Evolutionary conservation across 2,113 vertebrate genomes (phyloP), one percentile per base, ranked within the genome.

Genomic region (Geothlypis trichas): DNA sequence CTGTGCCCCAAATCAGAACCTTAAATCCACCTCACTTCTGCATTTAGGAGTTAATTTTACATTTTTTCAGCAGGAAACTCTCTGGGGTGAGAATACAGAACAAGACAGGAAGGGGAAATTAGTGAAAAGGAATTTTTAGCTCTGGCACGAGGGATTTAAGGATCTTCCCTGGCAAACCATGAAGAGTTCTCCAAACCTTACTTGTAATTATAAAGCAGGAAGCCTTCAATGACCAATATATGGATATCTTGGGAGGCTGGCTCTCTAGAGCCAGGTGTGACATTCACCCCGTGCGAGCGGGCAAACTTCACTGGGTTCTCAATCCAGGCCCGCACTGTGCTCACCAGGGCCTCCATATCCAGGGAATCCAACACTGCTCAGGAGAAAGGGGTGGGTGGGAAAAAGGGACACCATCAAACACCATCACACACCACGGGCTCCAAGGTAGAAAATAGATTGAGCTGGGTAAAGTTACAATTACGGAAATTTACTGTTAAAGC

Each of bases 261-360:
- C 39, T 84, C 78, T 30, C 96, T 93, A 13, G 97, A 75, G 89
- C 96, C 91, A 0, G 94, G 96, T 4, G 97, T 94, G 30, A 98
- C 95, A 44, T 96, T 98, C 78, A 99, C 97, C 47, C 99, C 99
- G 2, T 99, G 99, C 20, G 98, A 98, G 20, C 98, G 98, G 87
- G 99, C 99, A 83, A 99, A 99, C 97, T 99, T 99, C 89, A 97
- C 98, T 0, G 99, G 99, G 93, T 98, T 98, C 69, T 98, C 98
- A 55, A 95, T 51, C 99, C 99, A 99, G 8, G 98, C 99, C 9
- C 95, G 97, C 96, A 99, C 99, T 0, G 99, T 99, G 96, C 97
- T 98, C 98, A 99, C 98, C 99, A 99, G 98, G 74, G 99, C 98
- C 57, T 99, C 99, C 99, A 99, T 99, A 97, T 99, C 99, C 98